These are phyloP conservation scores for Drepanosiphum platanoidis DNA, from an alignment of 2,888 invertebrate species.

Conservation along the genomic window DNA sequence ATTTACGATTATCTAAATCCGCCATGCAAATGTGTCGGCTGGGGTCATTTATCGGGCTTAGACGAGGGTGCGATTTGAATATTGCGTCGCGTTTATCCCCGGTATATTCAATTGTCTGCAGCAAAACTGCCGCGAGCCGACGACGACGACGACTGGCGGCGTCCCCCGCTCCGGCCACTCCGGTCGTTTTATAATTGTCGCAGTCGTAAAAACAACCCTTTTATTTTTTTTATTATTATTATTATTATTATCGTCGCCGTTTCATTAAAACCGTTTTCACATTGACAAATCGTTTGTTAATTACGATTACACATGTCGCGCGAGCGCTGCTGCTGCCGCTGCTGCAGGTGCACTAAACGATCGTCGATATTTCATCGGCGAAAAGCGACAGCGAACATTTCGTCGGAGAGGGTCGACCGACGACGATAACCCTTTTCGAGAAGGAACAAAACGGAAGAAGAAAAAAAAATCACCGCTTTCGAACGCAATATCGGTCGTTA, in stretches of 20 bases:
- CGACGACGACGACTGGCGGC: too few relatives aligned
- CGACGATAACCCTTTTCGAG: constrained; percentile 45
- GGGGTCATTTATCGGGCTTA: constrained; percentile 55
- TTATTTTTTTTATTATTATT: constrained; percentile 31
- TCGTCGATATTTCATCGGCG: constrained; percentile 52
- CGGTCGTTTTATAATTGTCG: constrained; percentile 48
- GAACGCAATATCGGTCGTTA: neutral
- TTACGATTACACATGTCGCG: constrained; percentile 57
- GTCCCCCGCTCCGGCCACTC: neutral
- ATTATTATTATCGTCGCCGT: constrained; percentile 15
- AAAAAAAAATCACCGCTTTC: neutral
- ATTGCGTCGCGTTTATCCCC: too few relatives aligned
- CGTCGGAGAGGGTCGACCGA: constrained; percentile 34
- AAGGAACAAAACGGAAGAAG: too few relatives aligned
- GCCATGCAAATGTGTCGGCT: constrained; percentile 54
- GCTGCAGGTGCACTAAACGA: constrained; percentile 60
- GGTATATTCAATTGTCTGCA: constrained; percentile 26
- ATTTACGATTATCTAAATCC: constrained; percentile 60
- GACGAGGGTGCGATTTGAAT: constrained; percentile 47
- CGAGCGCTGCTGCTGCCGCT: neutral
- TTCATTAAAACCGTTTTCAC: constrained; percentile 51
- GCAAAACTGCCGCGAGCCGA: neutral
- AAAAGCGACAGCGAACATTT: neutral
- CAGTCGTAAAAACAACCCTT: constrained; percentile 56
- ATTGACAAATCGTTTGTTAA: constrained; percentile 60